Evolutionary conservation across 2,888 invertebrate species (phyloP).

Genomic region (Lepidocyrtoides sp.): DNA sequence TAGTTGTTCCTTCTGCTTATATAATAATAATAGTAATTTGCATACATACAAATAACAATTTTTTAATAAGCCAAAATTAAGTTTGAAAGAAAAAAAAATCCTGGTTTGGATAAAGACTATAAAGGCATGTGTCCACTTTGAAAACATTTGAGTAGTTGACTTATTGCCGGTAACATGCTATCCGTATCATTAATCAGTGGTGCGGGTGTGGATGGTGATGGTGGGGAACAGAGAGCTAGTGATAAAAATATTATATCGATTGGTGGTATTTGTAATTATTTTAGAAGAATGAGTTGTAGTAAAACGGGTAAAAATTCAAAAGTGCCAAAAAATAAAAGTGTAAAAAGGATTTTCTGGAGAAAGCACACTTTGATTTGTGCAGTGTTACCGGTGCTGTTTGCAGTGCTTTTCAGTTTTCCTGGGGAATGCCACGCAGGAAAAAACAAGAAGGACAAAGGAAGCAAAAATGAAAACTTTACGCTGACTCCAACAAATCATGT

Average conservation of each 20-base stretch:
- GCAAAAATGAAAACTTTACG: constrained; percentile 49
- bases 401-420: constrained; percentile 16
- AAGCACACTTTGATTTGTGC: not conserved
- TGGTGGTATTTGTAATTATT: not conserved
- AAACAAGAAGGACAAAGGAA: not conserved
- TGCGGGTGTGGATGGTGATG: constrained; percentile 25
- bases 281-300: not conserved
- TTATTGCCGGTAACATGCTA: constrained; percentile 57
- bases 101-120: constrained; percentile 41
- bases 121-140: constrained; percentile 30
- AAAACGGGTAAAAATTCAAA: not conserved
- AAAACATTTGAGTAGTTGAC: constrained; percentile 4
- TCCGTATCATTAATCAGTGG: constrained; percentile 46
- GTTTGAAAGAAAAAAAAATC: not conserved
- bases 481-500: constrained; percentile 71
- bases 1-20: not conserved
- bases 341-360: not conserved
- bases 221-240: not conserved
- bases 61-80: not conserved
- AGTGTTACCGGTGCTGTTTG: not conserved
- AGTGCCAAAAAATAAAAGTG: constrained; percentile 30
- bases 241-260: too few relatives aligned
- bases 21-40: constrained; percentile 19
- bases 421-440: not conserved
- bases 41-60: not conserved